Base-by-base conservation (phyloP, 2,113 vertebrate genomes). In the Malurus cyaneus region DNA sequence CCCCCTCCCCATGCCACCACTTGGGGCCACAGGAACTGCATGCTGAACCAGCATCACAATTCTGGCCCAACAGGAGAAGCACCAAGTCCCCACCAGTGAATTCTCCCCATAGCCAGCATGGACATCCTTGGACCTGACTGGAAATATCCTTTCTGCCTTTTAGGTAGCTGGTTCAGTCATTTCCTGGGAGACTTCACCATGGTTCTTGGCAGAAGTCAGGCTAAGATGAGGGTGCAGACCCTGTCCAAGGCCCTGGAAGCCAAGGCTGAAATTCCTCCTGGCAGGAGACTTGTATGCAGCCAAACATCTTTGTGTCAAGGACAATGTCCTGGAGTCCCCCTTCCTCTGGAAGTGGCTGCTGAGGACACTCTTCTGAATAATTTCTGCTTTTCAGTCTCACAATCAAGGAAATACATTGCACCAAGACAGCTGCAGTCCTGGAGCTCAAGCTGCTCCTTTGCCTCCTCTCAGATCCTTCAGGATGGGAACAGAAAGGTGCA, bases 1-100 rank as follows among this genome's bases (percentile, higher is more conserved):
- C 14, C 47, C 70, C 20, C 15, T 73, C 42, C 50, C 72, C 26
- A 24, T 1, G 2, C 31, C n/a, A 49, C 24, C 1, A 6, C 32
- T 66, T n/a, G 66, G 11, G 12, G 60, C 14, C 65, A 73, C 61
- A 74, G 29, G 23, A 89, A 61, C 14, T 0, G 1, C 1, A 2
- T n/a, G 36, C 41, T 84, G 62, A n/a, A 80, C 20, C 23, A 65
- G 60, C 1, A 3, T 14, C 36, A 46, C 10, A 23, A 5, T 74
- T 71, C 29, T 62, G 21, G 18, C 34, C 52, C 73, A 79, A 73
- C 5, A n/a, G 80, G 32, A 73, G 18, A 64, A 34, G 16, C 29
- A 92, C 26, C 56, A 78, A 73, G 52, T 49, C 23, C 18, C 25
- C 18, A 71, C 6, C 0, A 1, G 28, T 1, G 1, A 91, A 60